Evolutionary conservation across 2,888 invertebrate genomes (phyloP).

Genomic region (Spilarctia lutea): DNA sequence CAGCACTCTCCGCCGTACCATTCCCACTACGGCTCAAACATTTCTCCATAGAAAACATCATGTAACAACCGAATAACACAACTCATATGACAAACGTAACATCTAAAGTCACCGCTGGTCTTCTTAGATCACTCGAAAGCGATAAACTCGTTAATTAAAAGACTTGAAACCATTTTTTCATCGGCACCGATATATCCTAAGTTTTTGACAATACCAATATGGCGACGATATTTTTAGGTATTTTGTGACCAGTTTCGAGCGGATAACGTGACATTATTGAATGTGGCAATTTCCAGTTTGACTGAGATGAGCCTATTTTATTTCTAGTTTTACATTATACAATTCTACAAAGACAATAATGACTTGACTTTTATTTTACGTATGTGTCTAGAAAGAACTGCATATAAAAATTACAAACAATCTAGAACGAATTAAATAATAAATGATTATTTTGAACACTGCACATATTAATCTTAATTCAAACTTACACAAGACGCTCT

Average conservation of each 20-base stretch:
- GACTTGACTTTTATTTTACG: not conserved
- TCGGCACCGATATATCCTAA: slow-evolving; percentile 78
- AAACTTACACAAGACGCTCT: not conserved
- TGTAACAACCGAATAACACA: slow-evolving; percentile 77
- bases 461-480: too few species aligned
- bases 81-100: slow-evolving; percentile 76
- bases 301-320: not conserved
- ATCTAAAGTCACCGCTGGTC: slow-evolving; percentile 79
- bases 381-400: not conserved
- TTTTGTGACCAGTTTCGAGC: slow-evolving; percentile 78
- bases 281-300: slow-evolving; percentile 61
- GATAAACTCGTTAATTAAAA: slow-evolving; percentile 69
- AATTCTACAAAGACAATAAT: too few species aligned
- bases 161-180: slow-evolving; percentile 83
- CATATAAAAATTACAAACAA: not conserved
- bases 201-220: slow-evolving; percentile 87
- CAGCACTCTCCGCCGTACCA: slow-evolving; percentile 69
- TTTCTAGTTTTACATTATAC: not conserved
- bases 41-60: slow-evolving; percentile 84
- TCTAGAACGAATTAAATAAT: not conserved
- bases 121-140: slow-evolving; percentile 74
- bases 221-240: slow-evolving; percentile 86
- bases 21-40: slow-evolving; percentile 75
- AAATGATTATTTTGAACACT: not conserved
- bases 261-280: slow-evolving; percentile 68